Base-by-base conservation (phyloP, 2,113 vertebrate genomes). In the Ochotona princeps region DNA sequence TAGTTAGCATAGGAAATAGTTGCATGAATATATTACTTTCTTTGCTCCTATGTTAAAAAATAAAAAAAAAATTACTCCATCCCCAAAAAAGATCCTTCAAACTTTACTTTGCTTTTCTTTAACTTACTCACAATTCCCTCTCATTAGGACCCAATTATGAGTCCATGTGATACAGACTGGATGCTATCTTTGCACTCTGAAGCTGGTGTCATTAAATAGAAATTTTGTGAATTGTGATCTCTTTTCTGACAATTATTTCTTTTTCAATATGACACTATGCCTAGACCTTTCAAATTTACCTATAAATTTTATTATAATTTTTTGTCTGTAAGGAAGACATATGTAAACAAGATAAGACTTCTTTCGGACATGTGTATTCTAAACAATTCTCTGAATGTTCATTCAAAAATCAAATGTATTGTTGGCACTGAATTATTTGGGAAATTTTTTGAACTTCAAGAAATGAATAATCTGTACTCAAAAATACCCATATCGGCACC, bases 71-170 rank as follows among this genome's bases (percentile, higher is more conserved):
- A 6, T 78, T 47, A 80, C 47, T 12, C 30, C n/a, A n/a, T n/a
- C n/a, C n/a, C n/a, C n/a, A n/a, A n/a, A n/a, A n/a, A n/a, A 87
- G 26, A 73, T 32, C 7, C 15, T 54, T 89, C 35, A 73, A 57
- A 67, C n/a, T 75, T 89, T 90, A 54, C 83, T 87, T 92, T 87
- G 54, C 63, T 94, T 89, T 47, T 26, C 14, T 86, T 72, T 74
- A 51, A 73, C 61, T 87, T 88, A 78, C 11, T 79, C 13, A 78
- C 11, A 79, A 15, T 51, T 15, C 11, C n/a, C 25, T 85, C 69
- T 67, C 35, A 2, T 10, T 47, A 26, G 54, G 90, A 60, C 21
- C 82, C 25, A 83, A 90, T 47, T 12, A 44, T 2, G 47, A 73
- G 54, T 60, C 28, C n/a, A 20, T 11, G 2, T 51, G 51, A 20